Percentiles rank a stretch among this genome's conserved stretches.
Evolutionary conservation across 1,140 invertebrate species (phyloP).

Genomic region (Conopomorpha cramerella): DNA sequence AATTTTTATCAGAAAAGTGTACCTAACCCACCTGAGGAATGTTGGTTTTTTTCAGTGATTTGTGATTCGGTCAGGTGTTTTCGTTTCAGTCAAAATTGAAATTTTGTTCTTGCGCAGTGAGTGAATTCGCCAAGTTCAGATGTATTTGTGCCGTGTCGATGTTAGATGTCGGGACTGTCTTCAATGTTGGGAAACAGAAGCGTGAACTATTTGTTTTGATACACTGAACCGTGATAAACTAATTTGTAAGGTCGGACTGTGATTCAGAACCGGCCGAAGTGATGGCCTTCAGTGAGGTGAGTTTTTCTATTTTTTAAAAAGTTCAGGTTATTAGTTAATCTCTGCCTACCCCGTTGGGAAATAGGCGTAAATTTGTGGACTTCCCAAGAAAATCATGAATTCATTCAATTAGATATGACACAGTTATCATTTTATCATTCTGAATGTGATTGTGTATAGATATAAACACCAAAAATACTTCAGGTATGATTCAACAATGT

Average conservation of each 20-base stretch:
- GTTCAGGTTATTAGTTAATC: too few species aligned
- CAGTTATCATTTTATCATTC: too few species aligned
- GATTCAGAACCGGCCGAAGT: conserved; percentile 44
- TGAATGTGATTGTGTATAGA: too few species aligned
- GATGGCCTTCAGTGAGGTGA: conserved; percentile 63
- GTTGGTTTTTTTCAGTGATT: conserved; percentile 61
- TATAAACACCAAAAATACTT: too few species aligned
- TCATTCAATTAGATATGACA: too few species aligned
- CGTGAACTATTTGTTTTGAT: conserved; percentile 62
- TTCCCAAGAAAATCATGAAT: too few species aligned
- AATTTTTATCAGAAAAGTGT: conserved; percentile 24
- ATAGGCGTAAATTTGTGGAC: too few species aligned
- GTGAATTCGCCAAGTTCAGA: conserved; percentile 52
- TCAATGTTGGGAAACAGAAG: conserved; percentile 59
- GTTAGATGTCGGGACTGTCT: conserved; percentile 56
- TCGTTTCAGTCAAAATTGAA: conserved; percentile 52
- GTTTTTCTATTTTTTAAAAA: too few species aligned
- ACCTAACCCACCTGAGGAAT: conserved; percentile 62
- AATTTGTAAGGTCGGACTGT: conserved; percentile 34
- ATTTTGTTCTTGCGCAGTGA: conserved; percentile 60
- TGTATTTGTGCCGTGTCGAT: conserved; percentile 56
- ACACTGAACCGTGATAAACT: conserved; percentile 52
- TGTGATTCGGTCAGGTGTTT: conserved; percentile 62
- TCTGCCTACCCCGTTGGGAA: too few species aligned
- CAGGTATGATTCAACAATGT: too few species aligned